Evolutionary conservation across 2,888 invertebrate genomes (phyloP).

Genomic region (Trisateles emortualis): DNA sequence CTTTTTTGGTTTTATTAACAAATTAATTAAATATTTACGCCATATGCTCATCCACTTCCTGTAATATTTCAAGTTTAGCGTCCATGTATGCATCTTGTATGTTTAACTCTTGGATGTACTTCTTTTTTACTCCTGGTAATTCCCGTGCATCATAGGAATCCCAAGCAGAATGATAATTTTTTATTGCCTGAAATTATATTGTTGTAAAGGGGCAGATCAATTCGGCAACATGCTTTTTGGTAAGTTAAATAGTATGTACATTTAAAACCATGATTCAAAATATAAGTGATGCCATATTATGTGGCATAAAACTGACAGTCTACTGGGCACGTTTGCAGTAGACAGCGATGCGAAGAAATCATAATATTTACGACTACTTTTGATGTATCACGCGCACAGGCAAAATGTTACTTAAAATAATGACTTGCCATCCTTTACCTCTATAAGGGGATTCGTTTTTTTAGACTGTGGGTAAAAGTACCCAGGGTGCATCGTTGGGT

Average conservation of each 20-base stretch:
- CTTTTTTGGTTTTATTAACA: background rate
- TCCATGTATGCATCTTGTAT: slow-evolving; percentile 54
- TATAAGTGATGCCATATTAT: too few relatives aligned
- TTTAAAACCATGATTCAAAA: too few relatives aligned
- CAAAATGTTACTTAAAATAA: too few relatives aligned
- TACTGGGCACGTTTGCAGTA: too few relatives aligned
- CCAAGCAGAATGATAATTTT: slow-evolving; percentile 62
- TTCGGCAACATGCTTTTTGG: background rate
- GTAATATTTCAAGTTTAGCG: slow-evolving; percentile 57
- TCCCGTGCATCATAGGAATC: slow-evolving; percentile 55
- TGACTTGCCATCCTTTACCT: too few relatives aligned
- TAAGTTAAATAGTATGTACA: background rate
- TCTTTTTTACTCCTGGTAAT: slow-evolving; percentile 59
- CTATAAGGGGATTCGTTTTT: slow-evolving; percentile 51
- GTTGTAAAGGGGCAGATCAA: background rate
- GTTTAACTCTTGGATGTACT: slow-evolving; percentile 54
- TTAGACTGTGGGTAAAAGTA: slow-evolving; percentile 67
- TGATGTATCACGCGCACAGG: too few relatives aligned
- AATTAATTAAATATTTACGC: slow-evolving; percentile 43
- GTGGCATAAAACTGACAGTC: too few relatives aligned
- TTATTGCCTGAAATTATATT: slow-evolving; percentile 53
- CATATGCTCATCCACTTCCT: slow-evolving; percentile 63
- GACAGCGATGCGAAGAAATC: too few relatives aligned
- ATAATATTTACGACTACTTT: too few relatives aligned
- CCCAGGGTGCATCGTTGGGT: slow-evolving; percentile 72